Evolutionary conservation across 2,888 invertebrate species (phyloP).

Genomic region (Caenorhabditis drosophilae): DNA sequence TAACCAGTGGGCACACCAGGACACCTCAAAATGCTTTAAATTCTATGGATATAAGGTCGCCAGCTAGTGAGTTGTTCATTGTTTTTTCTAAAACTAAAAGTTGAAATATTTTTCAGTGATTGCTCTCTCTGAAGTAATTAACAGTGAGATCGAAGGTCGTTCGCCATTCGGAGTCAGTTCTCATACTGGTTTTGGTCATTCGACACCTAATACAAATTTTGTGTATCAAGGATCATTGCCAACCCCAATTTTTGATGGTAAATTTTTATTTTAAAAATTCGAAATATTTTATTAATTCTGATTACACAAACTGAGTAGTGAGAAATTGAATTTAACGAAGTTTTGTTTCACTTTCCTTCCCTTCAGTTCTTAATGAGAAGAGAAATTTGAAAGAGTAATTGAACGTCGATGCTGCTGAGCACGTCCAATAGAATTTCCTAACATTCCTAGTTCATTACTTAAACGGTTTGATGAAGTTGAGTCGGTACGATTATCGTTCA

Average conservation of each 20-base stretch:
- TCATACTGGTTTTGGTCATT: constrained; percentile 26
- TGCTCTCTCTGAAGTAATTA: constrained; percentile 22
- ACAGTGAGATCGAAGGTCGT: constrained; percentile 24
- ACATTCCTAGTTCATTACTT: not conserved
- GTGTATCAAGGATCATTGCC: constrained; percentile 17
- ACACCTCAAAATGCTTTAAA: not conserved
- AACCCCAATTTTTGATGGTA: constrained; percentile 33
- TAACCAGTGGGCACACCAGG: not conserved
- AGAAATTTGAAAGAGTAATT: constrained; percentile 35
- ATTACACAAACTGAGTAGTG: too few relatives aligned
- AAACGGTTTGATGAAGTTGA: too few relatives aligned
- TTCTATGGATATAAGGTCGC: constrained; percentile 11
- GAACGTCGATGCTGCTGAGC: constrained; percentile 36
- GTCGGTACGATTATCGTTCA: constrained; percentile 12
- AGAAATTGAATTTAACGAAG: too few relatives aligned
- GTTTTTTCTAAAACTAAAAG: too few relatives aligned
- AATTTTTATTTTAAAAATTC: not conserved
- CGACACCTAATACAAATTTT: constrained; percentile 22
- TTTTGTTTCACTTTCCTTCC: too few relatives aligned
- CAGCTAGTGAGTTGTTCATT: constrained; percentile 17
- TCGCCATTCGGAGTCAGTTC: constrained; percentile 11
- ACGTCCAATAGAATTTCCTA: constrained; percentile 3
- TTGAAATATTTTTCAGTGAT: constrained; percentile 17
- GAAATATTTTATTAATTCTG: not conserved
- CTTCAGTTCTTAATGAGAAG: not conserved